Evolutionary conservation across 2,113 vertebrate species (phyloP).

Genomic region (Engystomops pustulosus): DNA sequence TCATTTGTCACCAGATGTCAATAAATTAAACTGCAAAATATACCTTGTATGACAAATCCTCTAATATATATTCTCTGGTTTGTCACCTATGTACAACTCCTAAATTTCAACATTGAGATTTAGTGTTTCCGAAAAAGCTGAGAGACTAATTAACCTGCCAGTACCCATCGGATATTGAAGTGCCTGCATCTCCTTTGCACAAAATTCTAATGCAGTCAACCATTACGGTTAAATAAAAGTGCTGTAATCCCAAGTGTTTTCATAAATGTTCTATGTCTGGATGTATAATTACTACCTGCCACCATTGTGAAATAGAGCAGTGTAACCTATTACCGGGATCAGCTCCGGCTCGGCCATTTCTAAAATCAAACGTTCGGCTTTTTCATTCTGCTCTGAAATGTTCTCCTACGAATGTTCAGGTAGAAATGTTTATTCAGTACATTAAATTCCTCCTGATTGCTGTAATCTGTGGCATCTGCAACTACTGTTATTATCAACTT

Average conservation of each 20-base stretch:
- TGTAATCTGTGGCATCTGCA: conserved; percentile 26
- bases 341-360: background rate
- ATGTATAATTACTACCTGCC: background rate
- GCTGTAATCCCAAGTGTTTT: background rate
- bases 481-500: conserved; percentile 33
- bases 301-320: background rate
- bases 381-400: background rate
- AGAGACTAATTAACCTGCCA: background rate
- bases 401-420: conserved; percentile 17
- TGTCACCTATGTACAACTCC: background rate
- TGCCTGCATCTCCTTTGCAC: too few species aligned
- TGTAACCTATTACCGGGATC: background rate
- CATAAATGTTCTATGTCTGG: background rate
- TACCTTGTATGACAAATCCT: too few species aligned
- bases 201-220: background rate
- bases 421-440: conserved; percentile 45
- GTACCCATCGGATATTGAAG: background rate
- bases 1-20: too few species aligned
- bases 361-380: background rate
- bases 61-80: too few species aligned
- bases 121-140: background rate
- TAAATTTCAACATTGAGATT: background rate
- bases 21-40: too few species aligned
- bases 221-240: background rate
- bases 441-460: conserved; percentile 39